A percentile compares a stretch with the other conserved stretches of the same genome.
Evolutionary conservation across 2,797 vertebrate species (phyloP).

Genomic region (Anolis apletophallus): DNA sequence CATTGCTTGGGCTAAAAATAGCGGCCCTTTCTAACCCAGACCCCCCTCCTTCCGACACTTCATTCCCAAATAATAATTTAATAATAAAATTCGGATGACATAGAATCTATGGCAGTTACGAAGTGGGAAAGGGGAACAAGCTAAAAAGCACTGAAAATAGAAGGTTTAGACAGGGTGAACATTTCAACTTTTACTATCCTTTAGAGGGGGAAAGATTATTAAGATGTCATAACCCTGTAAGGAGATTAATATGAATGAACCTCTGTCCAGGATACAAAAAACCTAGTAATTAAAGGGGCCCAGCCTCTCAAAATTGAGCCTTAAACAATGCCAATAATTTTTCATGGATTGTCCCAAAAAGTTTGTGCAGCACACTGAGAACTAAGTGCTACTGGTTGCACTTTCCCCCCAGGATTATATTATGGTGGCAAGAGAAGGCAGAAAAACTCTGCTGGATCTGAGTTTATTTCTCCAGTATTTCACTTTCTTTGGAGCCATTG

Average conservation of each 20-base stretch:
- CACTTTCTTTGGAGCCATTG: no score
- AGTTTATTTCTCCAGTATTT: no score
- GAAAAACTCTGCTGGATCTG: no score
- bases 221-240: not conserved
- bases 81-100: conserved; percentile 66
- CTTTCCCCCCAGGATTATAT: no score
- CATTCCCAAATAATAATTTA: conserved; percentile 63
- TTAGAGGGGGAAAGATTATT: not conserved
- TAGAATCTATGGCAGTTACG: conserved; percentile 45
- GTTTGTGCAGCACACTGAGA: not conserved
- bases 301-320: not conserved
- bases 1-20: conserved; percentile 76
- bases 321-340: no score
- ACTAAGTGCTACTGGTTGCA: no score
- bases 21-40: conserved; percentile 59
- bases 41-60: conserved; percentile 34
- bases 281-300: not conserved
- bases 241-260: not conserved
- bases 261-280: not conserved
- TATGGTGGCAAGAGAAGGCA: no score
- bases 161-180: conserved; percentile 32
- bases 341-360: not conserved
- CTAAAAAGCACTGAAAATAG: conserved; percentile 42
- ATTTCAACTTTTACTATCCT: not conserved
- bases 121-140: conserved; percentile 45